Conservation (phyloP, 2,888 invertebrate species). For the Zonitis immaculata region DNA sequence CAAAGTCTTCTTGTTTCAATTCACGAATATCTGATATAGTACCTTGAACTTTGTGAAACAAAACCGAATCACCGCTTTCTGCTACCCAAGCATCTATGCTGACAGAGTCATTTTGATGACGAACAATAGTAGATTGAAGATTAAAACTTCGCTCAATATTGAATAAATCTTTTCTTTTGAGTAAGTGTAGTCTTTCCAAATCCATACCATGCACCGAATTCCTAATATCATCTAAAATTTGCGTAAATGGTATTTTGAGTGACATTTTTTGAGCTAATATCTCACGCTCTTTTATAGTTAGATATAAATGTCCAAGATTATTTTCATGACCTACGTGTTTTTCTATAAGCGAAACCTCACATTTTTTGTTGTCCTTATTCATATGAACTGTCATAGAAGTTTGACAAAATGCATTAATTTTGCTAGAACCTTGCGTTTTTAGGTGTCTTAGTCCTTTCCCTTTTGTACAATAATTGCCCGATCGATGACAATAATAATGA, state of each 20-base stretch:
- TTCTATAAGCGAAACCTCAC: too few species aligned
- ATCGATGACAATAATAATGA: slow-evolving; percentile 19
- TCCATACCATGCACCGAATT: background rate
- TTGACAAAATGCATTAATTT: slow-evolving; percentile 18
- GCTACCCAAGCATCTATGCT: slow-evolving; percentile 7
- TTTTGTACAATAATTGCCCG: slow-evolving; percentile 10
- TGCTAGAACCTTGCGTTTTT: slow-evolving; percentile 16
- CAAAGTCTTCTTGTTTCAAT: slow-evolving; percentile 25
- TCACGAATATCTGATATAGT: slow-evolving; percentile 12
- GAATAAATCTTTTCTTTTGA: slow-evolving; percentile 10
- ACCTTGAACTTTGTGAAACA: slow-evolving; percentile 6
- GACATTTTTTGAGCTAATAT: too few species aligned
- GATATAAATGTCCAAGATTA: too few species aligned
- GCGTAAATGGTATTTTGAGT: slow-evolving; percentile 9
- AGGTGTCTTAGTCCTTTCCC: slow-evolving; percentile 13
- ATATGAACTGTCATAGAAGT: too few species aligned
- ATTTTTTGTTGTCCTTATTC: slow-evolving; percentile 2
- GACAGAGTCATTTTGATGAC: slow-evolving; percentile 8
- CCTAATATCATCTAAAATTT: slow-evolving; percentile 13
- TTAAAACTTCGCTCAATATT: slow-evolving; percentile 8
- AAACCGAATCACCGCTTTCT: background rate
- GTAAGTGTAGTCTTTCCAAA: slow-evolving; percentile 11
- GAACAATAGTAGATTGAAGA: background rate
- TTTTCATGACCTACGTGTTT: too few species aligned
- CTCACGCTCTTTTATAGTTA: too few species aligned